A percentile compares a stretch with the other conserved stretches of the same genome.
phyloP scores from a whole-genome alignment of 2,797 vertebrate genomes.

The Threskiornis aethiopicus region DNA sequence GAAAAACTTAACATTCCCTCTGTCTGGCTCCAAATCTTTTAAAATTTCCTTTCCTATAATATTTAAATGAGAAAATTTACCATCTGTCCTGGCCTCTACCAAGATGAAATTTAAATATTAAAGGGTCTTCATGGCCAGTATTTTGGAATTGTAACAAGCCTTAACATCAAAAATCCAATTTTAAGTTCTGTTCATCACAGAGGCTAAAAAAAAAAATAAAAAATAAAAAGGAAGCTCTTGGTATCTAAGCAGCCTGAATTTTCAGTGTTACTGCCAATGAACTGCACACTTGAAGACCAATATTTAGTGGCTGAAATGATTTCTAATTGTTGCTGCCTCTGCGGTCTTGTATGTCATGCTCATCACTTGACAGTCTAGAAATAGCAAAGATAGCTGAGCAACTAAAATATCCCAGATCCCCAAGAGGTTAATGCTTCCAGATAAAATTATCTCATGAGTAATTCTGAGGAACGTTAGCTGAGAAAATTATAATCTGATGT shows the following conservation, averaged over 20 bases:
- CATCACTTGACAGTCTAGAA: background rate
- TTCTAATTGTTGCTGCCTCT: background rate
- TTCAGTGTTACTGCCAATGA: background rate
- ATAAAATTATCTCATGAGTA: slow-evolving; percentile 16
- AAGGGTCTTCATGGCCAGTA: background rate
- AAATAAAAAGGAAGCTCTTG: background rate
- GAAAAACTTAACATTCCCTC: background rate
- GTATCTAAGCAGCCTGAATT: background rate
- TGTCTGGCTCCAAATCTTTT: background rate
- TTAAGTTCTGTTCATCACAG: background rate
- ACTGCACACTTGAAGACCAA: background rate
- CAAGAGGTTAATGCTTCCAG: background rate
- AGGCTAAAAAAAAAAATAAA: background rate
- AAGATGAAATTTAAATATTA: background rate
- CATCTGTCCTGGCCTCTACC: background rate
- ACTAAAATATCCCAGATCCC: background rate
- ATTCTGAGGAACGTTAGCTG: background rate
- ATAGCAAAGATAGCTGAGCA: background rate
- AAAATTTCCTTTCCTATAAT: background rate
- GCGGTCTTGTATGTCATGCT: background rate
- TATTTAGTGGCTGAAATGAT: background rate
- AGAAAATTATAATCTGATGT: slow-evolving; percentile 11
- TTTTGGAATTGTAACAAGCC: background rate
- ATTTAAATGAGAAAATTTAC: background rate
- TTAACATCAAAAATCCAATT: background rate